Base-by-base conservation (phyloP, 2,888 invertebrate species). In the Slavum lentiscoides region DNA sequence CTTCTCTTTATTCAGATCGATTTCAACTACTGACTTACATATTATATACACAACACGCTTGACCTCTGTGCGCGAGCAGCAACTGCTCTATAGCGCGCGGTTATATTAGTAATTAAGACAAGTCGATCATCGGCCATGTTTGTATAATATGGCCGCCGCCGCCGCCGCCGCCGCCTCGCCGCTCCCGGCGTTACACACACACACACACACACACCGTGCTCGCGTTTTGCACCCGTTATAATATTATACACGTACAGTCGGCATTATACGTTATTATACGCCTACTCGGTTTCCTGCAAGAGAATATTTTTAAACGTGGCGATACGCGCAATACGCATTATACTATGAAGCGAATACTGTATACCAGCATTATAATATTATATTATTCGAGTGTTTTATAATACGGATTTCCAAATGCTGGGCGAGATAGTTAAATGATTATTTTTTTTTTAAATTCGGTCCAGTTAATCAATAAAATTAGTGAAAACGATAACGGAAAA, bases 101-200 rank as follows among this genome's bases (percentile, higher is more conserved):
- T 30, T 30, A n/a, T 37, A 23, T 58, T 67, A 58, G 67, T 67
- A 75, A 75, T 74, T 74, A 67, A 75, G 67, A 75, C 67, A 58
- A 66, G 64, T 64, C 66, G 74, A 74, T 74, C 58, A 75, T 58
- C 75, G 75, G 75, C 75, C 75, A 75, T 75, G 75, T 75, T 75
- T 75, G 75, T 58, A 75, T 30, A 30, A 30, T 67, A 75, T 75
- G 75, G 75, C 75, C 75, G 75, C 37, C 37, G 37, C 53, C 64
- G 30, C 30, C 30, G 30, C 30, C 30, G 30, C 30, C 30, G 30
- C 4, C 30, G 30, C 30, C 30, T 30, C 30, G 30, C 17, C 58
- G 75, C 67, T 75, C 8, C 67, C 75, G 75, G 75, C 75, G 21
- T 75, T 67, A 75, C 74, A 66, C n/a, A n/a, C n/a, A n/a, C n/a